Conservation (phyloP, 1,140 invertebrate species). For the Lucilia sericata region DNA sequence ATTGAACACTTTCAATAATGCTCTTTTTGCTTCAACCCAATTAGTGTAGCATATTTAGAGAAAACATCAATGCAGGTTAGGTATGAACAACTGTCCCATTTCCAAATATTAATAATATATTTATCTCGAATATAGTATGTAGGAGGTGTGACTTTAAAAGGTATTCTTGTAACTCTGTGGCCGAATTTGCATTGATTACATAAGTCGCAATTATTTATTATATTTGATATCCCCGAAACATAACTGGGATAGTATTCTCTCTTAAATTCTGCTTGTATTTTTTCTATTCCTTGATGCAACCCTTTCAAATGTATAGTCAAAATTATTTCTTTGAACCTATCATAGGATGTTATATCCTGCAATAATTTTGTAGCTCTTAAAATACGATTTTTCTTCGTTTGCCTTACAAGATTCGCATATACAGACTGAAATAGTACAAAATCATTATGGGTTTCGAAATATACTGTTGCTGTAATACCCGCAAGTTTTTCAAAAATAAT, state of each 20-base stretch:
- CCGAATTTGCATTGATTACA: conserved; percentile 36
- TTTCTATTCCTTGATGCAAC: too few species aligned
- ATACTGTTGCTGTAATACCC: background rate
- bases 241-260: conserved; percentile 35
- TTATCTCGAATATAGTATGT: too few species aligned
- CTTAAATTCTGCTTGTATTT: too few species aligned
- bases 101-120: too few species aligned
- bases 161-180: conserved; percentile 5
- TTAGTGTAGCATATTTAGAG: too few species aligned
- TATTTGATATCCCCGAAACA: conserved; percentile 34
- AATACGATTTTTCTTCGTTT: background rate
- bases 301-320: too few species aligned
- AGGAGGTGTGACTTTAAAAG: conserved; percentile 33
- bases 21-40: too few species aligned
- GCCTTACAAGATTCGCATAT: background rate
- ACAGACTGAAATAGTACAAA: conserved; percentile 13
- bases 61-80: too few species aligned
- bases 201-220: conserved; percentile 35
- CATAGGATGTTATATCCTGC: conserved; percentile 5
- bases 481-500: conserved; percentile 1
- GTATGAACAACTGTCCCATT: too few species aligned
- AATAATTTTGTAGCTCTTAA: background rate
- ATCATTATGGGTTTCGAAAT: too few species aligned
- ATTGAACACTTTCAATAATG: too few species aligned
- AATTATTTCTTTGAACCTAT: conserved; percentile 37